Evolutionary conservation across 1,140 invertebrate genomes (phyloP).

Genomic region (Drosophila sp.): DNA sequence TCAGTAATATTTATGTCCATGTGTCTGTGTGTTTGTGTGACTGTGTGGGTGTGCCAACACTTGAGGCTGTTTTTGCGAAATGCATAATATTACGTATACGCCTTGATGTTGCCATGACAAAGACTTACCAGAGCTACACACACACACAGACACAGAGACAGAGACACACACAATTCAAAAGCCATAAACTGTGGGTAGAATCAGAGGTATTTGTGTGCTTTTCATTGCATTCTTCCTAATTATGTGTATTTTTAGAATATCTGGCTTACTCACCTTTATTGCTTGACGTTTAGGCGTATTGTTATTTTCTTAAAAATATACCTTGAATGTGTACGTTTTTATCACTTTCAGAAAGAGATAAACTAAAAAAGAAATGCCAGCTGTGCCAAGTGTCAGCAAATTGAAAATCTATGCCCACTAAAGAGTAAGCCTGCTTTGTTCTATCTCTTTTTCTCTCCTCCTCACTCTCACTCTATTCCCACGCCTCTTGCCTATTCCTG

Average conservation of each 20-base stretch:
- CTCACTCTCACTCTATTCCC: neutral
- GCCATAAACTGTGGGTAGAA: neutral
- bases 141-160: no score
- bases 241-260: neutral
- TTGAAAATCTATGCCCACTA: constrained; percentile 69
- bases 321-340: neutral
- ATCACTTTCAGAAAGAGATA: neutral
- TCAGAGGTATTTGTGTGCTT: neutral
- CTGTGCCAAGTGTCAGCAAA: constrained; percentile 52
- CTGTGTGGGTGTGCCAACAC: constrained; percentile 21
- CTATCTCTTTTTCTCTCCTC: neutral
- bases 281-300: neutral
- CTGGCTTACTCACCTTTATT: constrained; percentile 11
- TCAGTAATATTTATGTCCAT: constrained; percentile 1
- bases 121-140: neutral
- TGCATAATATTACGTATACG: constrained; percentile 30
- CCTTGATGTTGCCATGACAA: constrained; percentile 24
- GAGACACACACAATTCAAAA: neutral
- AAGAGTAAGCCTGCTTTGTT: constrained; percentile 43
- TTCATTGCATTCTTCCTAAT: neutral
- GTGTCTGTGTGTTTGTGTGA: neutral
- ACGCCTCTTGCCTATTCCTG: constrained; percentile 23
- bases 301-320: neutral
- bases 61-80: constrained; percentile 21
- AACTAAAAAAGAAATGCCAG: constrained; percentile 36